Evolutionary conservation across 2,113 vertebrate genomes (phyloP).

Genomic region (Puma concolor): DNA sequence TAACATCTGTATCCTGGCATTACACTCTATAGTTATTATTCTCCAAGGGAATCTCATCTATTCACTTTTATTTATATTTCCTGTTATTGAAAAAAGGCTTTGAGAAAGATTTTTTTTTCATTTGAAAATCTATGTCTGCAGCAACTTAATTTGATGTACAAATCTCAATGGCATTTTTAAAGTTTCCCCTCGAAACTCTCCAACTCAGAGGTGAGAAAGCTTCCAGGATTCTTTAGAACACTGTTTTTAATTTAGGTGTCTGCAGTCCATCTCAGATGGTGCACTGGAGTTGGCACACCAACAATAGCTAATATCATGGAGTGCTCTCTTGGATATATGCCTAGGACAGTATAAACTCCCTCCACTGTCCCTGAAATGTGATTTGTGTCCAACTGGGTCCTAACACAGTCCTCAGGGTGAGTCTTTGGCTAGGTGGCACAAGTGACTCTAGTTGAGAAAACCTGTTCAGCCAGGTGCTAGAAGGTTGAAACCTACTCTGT

Average conservation of each 20-base stretch:
- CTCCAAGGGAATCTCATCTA: neutral
- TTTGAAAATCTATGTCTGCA: neutral
- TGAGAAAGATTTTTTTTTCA: neutral
- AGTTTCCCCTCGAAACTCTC: conserved; percentile 2
- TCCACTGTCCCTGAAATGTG: neutral
- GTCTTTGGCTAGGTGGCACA: neutral
- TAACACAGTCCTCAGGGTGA: fast-evolving
- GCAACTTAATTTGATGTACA: neutral
- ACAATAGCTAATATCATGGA: neutral
- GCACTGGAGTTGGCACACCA: neutral
- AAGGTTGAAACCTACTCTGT: neutral
- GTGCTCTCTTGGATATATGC: conserved; percentile 49
- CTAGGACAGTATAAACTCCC: conserved; percentile 17
- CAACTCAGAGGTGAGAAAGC: neutral
- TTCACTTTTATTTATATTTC: conserved; percentile 50
- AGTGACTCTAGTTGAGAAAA: neutral
- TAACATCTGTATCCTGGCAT: neutral
- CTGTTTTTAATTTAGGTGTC: neutral
- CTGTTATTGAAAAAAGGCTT: neutral
- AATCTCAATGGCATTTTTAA: neutral
- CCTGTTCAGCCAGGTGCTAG: neutral
- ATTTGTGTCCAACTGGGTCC: neutral
- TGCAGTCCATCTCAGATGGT: neutral
- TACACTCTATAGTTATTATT: neutral
- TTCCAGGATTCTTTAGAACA: neutral